Base-by-base conservation (phyloP, 1,140 invertebrate species). In the Pissodes strobi region DNA sequence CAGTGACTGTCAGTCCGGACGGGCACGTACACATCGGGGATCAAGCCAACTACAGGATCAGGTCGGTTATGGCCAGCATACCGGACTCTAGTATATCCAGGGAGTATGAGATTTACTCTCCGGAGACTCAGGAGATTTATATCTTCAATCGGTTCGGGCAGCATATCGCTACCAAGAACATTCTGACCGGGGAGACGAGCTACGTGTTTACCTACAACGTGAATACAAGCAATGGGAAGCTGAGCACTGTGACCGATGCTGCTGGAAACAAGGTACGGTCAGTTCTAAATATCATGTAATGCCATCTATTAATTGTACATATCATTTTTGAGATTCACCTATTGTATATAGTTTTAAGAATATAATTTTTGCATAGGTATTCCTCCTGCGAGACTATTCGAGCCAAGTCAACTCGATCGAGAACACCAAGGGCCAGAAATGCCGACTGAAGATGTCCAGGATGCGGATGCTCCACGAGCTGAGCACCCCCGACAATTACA, bases 91-190 rank as follows among this genome's bases (percentile, higher is more conserved):
- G 88, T 70, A 84, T 86, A 0, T 85, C 89, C 0, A 82, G 93
- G 23, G 91, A 95, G 76, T 98, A 97, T 75, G 93, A 97, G 79
- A 95, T 98, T 48, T 95, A 94, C 68, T 93, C 93, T 0, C 93
- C 95, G 0, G 94, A 97, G 70, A 95, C 93, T 0, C 94, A 97
- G 78, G 94, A 98, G 79, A 89, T 95, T 43, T 98, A 97, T 73
- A 88, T 97, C 9, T 98, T 98, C 78, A 98, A 98, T 74, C 83
- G 94, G 69, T 97, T 97, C 73, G 96, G 95, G 0, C 94, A 97
- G 76, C 95, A 98, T 72, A 87, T 94, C 1, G 87, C 90, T 25
- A 98, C 95, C 0, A 90, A 90, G 64, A 96, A 97, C 75, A 95
- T 97, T 59, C 80, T 97, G 1, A 98, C 94, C 0, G 92, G 93